These are phyloP conservation scores for Choristoneura rosaceana DNA, from an alignment of 2,888 invertebrate genomes.

Conservation along the genomic window DNA sequence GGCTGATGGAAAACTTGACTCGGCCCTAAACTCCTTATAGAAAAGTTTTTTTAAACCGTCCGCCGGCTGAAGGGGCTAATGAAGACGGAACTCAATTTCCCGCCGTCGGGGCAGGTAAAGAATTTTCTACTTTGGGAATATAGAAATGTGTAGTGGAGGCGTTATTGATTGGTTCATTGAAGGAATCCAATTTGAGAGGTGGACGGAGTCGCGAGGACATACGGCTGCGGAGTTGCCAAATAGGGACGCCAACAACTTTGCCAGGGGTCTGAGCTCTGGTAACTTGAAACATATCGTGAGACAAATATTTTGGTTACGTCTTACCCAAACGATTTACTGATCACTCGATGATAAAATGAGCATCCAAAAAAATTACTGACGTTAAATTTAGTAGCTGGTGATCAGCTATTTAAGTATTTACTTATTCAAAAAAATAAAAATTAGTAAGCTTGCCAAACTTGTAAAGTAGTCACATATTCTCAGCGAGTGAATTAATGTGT, in stretches of 20 bases:
- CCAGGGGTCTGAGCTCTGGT: neutral
- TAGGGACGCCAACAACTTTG: neutral
- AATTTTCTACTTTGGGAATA: conserved; percentile 47
- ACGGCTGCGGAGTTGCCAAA: conserved; percentile 10
- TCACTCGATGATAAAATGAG: too few species aligned
- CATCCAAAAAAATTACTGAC: too few species aligned
- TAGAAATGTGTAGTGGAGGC: conserved; percentile 52
- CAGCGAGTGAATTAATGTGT: too few species aligned
- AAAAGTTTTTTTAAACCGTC: conserved; percentile 70
- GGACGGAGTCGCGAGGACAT: conserved; percentile 47
- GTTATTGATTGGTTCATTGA: conserved; percentile 63
- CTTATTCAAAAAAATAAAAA: too few species aligned
- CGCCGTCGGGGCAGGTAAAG: conserved; percentile 49
- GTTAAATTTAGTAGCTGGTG: too few species aligned
- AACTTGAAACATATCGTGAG: neutral
- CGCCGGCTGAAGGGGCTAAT: conserved; percentile 67
- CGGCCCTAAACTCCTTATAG: conserved; percentile 71
- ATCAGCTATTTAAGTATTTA: too few species aligned
- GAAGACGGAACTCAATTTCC: conserved; percentile 77
- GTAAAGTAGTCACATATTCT: too few species aligned
- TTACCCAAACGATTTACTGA: too few species aligned
- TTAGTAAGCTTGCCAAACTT: too few species aligned
- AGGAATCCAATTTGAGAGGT: conserved; percentile 66
- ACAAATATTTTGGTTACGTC: neutral
- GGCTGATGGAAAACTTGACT: conserved; percentile 82